These are phyloP conservation scores for Endotricha flammealis DNA, from an alignment of 2,888 invertebrate genomes.

Conservation along the genomic window DNA sequence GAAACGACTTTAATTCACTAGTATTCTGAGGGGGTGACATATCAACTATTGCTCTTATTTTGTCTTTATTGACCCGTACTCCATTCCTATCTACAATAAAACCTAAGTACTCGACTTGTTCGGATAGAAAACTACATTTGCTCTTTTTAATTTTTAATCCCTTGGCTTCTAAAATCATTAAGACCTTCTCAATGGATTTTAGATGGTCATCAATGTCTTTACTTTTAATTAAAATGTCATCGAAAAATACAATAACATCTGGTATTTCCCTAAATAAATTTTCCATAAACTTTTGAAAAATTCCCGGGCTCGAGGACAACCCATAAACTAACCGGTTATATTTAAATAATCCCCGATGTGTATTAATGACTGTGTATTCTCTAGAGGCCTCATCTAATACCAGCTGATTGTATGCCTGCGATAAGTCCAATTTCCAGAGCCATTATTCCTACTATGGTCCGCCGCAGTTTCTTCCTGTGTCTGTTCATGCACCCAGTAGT, in stretches of 20 bases:
- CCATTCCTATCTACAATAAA: slow-evolving; percentile 17
- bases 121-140: slow-evolving; percentile 18
- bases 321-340: too few species aligned
- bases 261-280: too few species aligned
- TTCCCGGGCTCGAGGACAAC: too few species aligned
- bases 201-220: slow-evolving; percentile 9
- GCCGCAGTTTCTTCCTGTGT: neutral
- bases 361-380: too few species aligned
- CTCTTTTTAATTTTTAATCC: slow-evolving; percentile 16
- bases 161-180: slow-evolving; percentile 3
- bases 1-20: slow-evolving; percentile 18
- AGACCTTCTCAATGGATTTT: slow-evolving; percentile 5
- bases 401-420: too few species aligned
- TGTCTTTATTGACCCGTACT: slow-evolving; percentile 16
- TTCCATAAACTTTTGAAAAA: too few species aligned
- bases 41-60: slow-evolving; percentile 16
- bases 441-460: neutral
- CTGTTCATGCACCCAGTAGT: slow-evolving; percentile 3
- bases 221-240: slow-evolving; percentile 14
- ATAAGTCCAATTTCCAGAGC: too few species aligned
- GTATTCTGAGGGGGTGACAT: slow-evolving; percentile 15
- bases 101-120: slow-evolving; percentile 14
- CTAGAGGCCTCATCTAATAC: too few species aligned
- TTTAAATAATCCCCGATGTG: too few species aligned
- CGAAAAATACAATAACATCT: slow-evolving; percentile 10